phyloP scores from a whole-genome alignment of 2,888 invertebrate species.

The Habroteleia sp. region DNA sequence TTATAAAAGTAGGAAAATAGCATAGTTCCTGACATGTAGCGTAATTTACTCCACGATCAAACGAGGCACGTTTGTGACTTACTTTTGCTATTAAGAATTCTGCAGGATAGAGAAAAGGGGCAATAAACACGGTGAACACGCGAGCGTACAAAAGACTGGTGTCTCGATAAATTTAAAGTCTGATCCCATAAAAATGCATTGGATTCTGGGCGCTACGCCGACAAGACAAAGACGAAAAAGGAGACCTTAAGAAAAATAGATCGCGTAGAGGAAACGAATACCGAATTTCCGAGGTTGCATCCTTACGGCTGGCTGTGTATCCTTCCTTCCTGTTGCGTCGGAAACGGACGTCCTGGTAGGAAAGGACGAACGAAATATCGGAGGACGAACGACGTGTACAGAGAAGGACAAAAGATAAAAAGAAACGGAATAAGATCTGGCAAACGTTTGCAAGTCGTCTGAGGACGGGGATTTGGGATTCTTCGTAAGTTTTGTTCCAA shows the following conservation, averaged over 20 bases:
- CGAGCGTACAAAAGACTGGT: conserved; percentile 67
- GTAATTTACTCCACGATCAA: too few relatives aligned
- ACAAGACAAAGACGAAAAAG: conserved; percentile 54
- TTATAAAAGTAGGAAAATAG: too few relatives aligned
- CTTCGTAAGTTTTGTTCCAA: conserved; percentile 67
- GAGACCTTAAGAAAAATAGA: conserved; percentile 69
- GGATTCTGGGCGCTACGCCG: conserved; percentile 66
- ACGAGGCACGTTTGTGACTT: too few relatives aligned
- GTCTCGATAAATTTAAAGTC: conserved; percentile 75
- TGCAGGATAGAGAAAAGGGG: not conserved
- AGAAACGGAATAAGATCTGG: conserved; percentile 52
- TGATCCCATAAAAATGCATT: conserved; percentile 78
- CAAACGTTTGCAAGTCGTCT: conserved; percentile 55
- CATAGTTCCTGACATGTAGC: too few relatives aligned
- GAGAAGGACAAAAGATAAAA: conserved; percentile 1
- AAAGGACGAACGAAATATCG: conserved; percentile 35
- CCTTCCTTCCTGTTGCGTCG: conserved; percentile 58
- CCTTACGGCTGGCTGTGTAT: conserved; percentile 34
- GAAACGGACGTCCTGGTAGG: conserved; percentile 53
- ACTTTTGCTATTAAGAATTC: too few relatives aligned
- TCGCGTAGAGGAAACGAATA: conserved; percentile 69
- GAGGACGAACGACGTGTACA: conserved; percentile 1
- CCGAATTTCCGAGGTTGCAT: conserved; percentile 66
- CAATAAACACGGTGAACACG: conserved; percentile 41
- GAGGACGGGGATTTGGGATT: conserved; percentile 46